Conservation (phyloP, 1,140 invertebrate species). For the Geopemphigus sp. region DNA sequence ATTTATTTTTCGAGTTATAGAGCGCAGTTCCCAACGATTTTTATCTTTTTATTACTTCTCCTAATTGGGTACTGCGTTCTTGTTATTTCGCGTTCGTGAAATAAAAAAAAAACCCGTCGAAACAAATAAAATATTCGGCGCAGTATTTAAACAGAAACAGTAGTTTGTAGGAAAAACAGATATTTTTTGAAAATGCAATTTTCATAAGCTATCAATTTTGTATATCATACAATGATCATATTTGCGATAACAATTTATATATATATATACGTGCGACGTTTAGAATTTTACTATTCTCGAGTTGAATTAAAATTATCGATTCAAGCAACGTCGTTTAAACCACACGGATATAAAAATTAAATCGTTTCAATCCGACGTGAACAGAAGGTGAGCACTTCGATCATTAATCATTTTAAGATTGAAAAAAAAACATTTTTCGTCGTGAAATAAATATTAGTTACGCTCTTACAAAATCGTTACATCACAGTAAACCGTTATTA, state of each 20-base stretch:
- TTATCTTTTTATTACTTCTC: slow-evolving; percentile 25
- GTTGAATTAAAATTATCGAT: background rate
- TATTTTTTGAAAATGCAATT: background rate
- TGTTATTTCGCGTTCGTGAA: background rate
- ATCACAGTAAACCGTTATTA: background rate
- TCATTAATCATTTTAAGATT: background rate
- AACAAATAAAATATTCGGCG: background rate
- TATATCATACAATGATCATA: too few relatives aligned
- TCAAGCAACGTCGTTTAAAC: background rate
- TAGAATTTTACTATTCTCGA: too few relatives aligned
- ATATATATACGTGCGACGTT: too few relatives aligned
- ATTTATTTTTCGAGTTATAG: background rate
- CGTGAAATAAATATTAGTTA: background rate
- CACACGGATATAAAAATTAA: background rate
- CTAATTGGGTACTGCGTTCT: background rate
- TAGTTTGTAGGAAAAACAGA: background rate
- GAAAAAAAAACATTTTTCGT: background rate
- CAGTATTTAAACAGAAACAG: background rate
- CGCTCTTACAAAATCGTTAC: background rate
- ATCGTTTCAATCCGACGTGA: background rate
- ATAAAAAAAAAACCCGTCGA: background rate
- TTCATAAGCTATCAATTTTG: too few relatives aligned
- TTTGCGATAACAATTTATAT: too few relatives aligned
- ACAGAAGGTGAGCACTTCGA: background rate
- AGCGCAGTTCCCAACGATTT: background rate